These are phyloP conservation scores for Drosophila limbata DNA, from an alignment of 2,888 invertebrate genomes.

Conservation along the genomic window DNA sequence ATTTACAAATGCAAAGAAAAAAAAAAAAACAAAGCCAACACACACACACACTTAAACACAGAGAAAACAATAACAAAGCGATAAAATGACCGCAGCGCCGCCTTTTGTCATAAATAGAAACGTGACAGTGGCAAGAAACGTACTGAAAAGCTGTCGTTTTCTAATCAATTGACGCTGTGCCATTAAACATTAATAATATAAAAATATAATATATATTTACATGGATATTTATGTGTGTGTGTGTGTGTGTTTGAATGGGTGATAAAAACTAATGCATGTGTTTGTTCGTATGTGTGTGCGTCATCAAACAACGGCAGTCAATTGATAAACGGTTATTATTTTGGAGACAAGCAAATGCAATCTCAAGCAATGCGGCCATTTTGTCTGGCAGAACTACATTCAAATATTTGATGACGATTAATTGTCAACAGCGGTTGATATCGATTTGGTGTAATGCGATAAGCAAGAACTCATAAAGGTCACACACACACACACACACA, in stretches of 20 bases:
- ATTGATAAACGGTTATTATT: slow-evolving; percentile 37
- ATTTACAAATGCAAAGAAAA: slow-evolving; percentile 10
- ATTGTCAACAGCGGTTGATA: slow-evolving; percentile 33
- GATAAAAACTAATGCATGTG: slow-evolving; percentile 33
- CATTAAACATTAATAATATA: slow-evolving; percentile 33
- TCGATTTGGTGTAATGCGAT: slow-evolving; percentile 36
- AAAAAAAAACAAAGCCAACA: slow-evolving; percentile 1
- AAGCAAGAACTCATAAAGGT: slow-evolving; percentile 38
- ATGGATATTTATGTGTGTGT: background rate
- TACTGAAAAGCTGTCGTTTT: slow-evolving; percentile 35
- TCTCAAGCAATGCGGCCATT: slow-evolving; percentile 25
- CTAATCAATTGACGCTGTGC: slow-evolving; percentile 36
- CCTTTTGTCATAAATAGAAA: slow-evolving; percentile 37
- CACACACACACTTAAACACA: background rate
- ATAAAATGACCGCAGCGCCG: slow-evolving; percentile 25
- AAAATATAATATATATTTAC: slow-evolving; percentile 15
- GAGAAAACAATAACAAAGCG: slow-evolving; percentile 16
- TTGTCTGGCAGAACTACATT: slow-evolving; percentile 16
- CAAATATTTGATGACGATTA: slow-evolving; percentile 27
- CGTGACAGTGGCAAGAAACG: slow-evolving; percentile 24
- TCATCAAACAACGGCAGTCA: slow-evolving; percentile 21
- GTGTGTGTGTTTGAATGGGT: slow-evolving; percentile 1
- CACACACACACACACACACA: slow-evolving; percentile 21
- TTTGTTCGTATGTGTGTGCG: slow-evolving; percentile 4
- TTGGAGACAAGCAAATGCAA: slow-evolving; percentile 14